These are phyloP conservation scores for Encarsia formosa DNA, from an alignment of 2,888 invertebrate species.

Conservation along the genomic window DNA sequence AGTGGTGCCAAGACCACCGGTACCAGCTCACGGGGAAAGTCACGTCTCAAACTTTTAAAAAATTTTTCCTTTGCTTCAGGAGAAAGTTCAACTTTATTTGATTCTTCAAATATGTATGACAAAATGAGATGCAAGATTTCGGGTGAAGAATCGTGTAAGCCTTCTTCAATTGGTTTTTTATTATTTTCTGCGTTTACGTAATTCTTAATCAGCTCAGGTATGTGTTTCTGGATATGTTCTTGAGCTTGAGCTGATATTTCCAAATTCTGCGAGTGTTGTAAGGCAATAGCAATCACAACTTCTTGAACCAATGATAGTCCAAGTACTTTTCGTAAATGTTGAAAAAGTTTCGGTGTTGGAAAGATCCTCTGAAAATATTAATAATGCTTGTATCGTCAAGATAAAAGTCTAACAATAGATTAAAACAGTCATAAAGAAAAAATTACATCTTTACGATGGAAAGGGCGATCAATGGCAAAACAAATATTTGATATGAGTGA, in stretches of 20 bases:
- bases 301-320: conserved; percentile 86
- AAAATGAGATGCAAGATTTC: conserved; percentile 84
- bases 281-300: conserved; percentile 82
- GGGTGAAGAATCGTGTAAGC: conserved; percentile 85
- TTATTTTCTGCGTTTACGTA: conserved; percentile 74
- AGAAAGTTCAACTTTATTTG: conserved; percentile 61
- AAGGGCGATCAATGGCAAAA: conserved; percentile 80
- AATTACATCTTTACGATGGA: conserved; percentile 63
- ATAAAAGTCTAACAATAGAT: conserved; percentile 24
- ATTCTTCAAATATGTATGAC: conserved; percentile 57
- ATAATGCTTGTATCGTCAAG: conserved; percentile 14
- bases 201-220: conserved; percentile 80
- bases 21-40: conserved; percentile 83
- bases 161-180: conserved; percentile 70
- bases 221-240: conserved; percentile 74
- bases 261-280: conserved; percentile 73
- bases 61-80: conserved; percentile 77
- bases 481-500: conserved; percentile 84
- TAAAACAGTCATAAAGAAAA: conserved; percentile 15
- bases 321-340: conserved; percentile 79
- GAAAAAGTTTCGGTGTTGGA: conserved; percentile 74
- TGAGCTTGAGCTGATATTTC: conserved; percentile 72
- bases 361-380: conserved; percentile 63
- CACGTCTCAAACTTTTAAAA: conserved; percentile 74
- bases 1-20: conserved; percentile 87